Evolutionary conservation across 2,888 invertebrate genomes (phyloP).

Genomic region (Metalampra italica): DNA sequence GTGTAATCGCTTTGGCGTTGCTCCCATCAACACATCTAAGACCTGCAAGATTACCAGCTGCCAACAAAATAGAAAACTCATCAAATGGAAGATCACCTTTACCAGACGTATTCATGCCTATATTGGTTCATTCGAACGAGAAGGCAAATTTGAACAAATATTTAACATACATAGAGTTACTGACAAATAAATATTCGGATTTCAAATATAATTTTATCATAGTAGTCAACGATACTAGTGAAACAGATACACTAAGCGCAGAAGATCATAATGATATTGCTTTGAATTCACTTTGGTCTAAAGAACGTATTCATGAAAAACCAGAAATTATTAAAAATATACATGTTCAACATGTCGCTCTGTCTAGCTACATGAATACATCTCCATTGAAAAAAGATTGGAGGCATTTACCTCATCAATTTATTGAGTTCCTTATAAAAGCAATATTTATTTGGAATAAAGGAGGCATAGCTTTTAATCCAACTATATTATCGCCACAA

Average conservation of each 20-base stretch:
- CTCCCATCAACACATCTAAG: constrained; percentile 31
- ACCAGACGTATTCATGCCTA: constrained; percentile 48
- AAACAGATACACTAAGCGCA: constrained; percentile 27
- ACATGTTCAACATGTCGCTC: constrained; percentile 36
- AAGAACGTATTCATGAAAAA: constrained; percentile 21
- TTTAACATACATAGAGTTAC: constrained; percentile 44
- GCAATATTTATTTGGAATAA: constrained; percentile 63
- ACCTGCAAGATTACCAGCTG: constrained; percentile 18
- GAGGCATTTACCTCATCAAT: constrained; percentile 43
- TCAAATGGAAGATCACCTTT: constrained; percentile 10
- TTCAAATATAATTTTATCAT: constrained; percentile 51
- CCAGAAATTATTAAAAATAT: constrained; percentile 26
- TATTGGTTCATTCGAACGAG: constrained; percentile 39
- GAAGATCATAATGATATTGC: constrained; percentile 55
- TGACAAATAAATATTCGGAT: constrained; percentile 43
- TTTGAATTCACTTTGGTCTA: constrained; percentile 45
- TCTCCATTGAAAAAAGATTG: constrained; percentile 55
- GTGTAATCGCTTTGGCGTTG: constrained; percentile 42
- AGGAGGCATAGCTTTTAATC: constrained; percentile 62
- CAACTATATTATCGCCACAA: constrained; percentile 45
- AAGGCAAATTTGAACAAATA: constrained; percentile 41
- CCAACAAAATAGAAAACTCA: constrained; percentile 14
- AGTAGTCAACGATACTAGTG: constrained; percentile 48
- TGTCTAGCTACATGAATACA: constrained; percentile 46
- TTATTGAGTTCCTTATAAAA: constrained; percentile 51